Conservation (phyloP, 2,888 invertebrate genomes). For the Caenorhabditis wallacei region DNA sequence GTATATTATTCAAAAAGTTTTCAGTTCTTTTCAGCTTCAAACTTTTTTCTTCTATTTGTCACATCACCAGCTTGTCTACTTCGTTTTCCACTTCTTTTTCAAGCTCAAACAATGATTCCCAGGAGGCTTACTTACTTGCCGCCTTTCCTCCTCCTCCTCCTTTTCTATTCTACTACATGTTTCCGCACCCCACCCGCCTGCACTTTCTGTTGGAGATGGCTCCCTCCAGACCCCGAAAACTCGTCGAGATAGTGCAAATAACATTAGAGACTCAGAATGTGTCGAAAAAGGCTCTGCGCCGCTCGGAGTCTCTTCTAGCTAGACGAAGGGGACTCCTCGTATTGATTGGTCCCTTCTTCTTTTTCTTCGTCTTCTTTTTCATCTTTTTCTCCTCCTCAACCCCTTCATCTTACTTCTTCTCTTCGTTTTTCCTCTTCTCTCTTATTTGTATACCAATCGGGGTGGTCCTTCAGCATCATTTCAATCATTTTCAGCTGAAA, state of each 20-base stretch:
- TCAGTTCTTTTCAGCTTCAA: background rate
- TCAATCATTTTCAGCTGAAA: slow-evolving; percentile 4
- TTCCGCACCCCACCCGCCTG: slow-evolving; percentile 49
- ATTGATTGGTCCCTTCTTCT: slow-evolving; percentile 52
- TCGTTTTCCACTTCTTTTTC: background rate
- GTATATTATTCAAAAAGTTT: no score
- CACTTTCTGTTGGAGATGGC: slow-evolving; percentile 42
- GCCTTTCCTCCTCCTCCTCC: slow-evolving; percentile 12
- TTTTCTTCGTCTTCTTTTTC: slow-evolving; percentile 17
- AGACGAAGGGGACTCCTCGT: slow-evolving; percentile 28
- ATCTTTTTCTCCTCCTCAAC: slow-evolving; percentile 32
- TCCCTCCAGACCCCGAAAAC: slow-evolving; percentile 18
- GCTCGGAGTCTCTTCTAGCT: background rate
- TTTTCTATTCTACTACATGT: slow-evolving; percentile 17
- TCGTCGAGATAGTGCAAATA: background rate
- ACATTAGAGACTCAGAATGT: slow-evolving; percentile 33
- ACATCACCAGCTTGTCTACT: background rate
- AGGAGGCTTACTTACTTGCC: slow-evolving; percentile 46
- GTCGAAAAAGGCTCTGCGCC: slow-evolving; percentile 61
- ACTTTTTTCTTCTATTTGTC: background rate
- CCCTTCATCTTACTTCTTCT: slow-evolving; percentile 3
- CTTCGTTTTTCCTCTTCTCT: slow-evolving; percentile 14
- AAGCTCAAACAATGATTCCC: slow-evolving; percentile 51
- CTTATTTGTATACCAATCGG: slow-evolving; percentile 30
- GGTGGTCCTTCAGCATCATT: slow-evolving; percentile 1